Evolutionary conservation across 2,888 invertebrate species (phyloP).

Genomic region (Deladenus siricidicola): DNA sequence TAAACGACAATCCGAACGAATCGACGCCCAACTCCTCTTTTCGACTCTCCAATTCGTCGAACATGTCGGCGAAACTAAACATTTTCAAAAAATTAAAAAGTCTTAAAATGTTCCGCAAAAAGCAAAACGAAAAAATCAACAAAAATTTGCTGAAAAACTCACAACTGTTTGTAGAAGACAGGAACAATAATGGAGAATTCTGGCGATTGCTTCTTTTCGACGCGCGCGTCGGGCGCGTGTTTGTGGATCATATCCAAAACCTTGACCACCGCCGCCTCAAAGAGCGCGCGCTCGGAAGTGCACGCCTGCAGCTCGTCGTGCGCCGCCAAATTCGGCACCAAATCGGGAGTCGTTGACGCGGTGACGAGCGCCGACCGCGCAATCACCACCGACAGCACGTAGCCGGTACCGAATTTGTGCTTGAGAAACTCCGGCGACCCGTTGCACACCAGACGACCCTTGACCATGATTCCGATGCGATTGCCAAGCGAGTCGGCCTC

Average conservation of each 20-base stretch:
- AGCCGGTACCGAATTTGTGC: constrained; percentile 38
- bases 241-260: constrained; percentile 16
- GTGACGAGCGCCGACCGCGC: no score
- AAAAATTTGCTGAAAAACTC: constrained; percentile 8
- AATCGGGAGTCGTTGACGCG: background rate
- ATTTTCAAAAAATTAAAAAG: background rate
- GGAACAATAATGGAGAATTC: constrained; percentile 26
- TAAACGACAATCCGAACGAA: constrained; percentile 42
- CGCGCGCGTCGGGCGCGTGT: constrained; percentile 20
- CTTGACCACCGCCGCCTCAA: background rate
- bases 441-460: constrained; percentile 38
- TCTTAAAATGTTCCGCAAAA: background rate
- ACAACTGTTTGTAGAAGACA: constrained; percentile 21
- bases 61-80: constrained; percentile 36
- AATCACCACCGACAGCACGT: constrained; percentile 36
- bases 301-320: constrained; percentile 2
- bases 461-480: constrained; percentile 44
- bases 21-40: constrained; percentile 22
- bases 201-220: constrained; percentile 18
- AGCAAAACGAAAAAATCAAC: background rate
- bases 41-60: constrained; percentile 35
- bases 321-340: no score
- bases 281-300: background rate
- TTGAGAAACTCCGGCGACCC: constrained; percentile 41
- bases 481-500: constrained; percentile 49